Evolutionary conservation across 2,888 invertebrate genomes (phyloP), one percentile per base, ranked within the genome.

Genomic region (Lapara coniferarum): DNA sequence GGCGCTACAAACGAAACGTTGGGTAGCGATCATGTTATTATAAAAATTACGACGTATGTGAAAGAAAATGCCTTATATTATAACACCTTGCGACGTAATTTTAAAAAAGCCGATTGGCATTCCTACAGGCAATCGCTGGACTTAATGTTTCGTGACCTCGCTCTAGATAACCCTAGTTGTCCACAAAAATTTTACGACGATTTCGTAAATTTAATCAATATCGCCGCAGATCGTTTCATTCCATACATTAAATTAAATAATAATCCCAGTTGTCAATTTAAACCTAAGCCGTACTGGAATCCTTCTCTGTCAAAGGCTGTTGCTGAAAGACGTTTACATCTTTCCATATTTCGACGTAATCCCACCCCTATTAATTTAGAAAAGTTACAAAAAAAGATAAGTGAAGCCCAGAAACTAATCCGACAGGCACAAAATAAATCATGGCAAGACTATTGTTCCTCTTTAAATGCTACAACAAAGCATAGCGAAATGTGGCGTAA

Each of bases 11-110:
- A 75, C 63, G 75, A 76, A 56, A 70, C 37, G 13, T 55, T 77
- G 2, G 73, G 74, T 10, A 75, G 74, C 30, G 75, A 77, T 55
- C 74, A 75, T 16, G 37, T 69, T 2, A 51, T 75, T 4, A 71
- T 75, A 25, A 73, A 71, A 71, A 66, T 74, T 0, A 46, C 37
- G 4, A 56, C 37, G 0, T 0, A 55, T 37, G 53, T 30, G 14
- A n/a, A 7, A 1, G 0, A 16, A 13, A 49, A 16, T 25, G 0
- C 25, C 2, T 25, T 16, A 58, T 13, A 19, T 12, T 2, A 16
- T 12, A 49, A 46, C 12, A 46, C 12, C 10, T 25, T 25, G 19
- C 67, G 63, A 25, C 58, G 71, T 66, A 69, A 72, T 30, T 69
- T 66, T 13, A 70, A 70, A 49, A 72, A 72, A 30, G 69, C 69